phyloP scores from a whole-genome alignment of 2,113 vertebrate genomes.

The Marmota monax region DNA sequence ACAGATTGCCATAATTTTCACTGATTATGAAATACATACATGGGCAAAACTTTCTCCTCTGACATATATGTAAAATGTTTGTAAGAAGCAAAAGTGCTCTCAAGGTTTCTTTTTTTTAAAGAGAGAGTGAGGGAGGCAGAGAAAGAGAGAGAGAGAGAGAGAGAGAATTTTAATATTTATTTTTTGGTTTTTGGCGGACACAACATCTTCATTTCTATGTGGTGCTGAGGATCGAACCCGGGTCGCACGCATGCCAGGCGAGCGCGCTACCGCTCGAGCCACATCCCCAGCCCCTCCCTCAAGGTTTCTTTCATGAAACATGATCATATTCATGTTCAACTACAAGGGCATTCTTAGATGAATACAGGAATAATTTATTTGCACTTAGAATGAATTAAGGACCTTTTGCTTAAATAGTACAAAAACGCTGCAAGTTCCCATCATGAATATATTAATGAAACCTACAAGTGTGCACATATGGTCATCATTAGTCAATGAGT shows the following conservation, averaged over 20 bases:
- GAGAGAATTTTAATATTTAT: no score
- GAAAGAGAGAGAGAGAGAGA: no score
- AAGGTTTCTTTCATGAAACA: conserved; percentile 14
- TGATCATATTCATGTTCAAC: background rate
- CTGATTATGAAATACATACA: background rate
- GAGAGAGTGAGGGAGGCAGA: no score
- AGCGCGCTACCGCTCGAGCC: no score
- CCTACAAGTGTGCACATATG: background rate
- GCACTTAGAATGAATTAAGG: background rate
- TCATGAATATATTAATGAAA: background rate
- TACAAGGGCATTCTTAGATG: background rate
- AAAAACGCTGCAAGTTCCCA: background rate
- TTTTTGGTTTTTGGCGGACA: no score
- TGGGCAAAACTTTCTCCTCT: background rate
- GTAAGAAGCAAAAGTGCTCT: background rate
- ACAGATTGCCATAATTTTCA: background rate
- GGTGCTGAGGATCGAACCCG: no score
- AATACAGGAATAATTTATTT: conserved; percentile 36
- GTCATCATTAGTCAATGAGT: background rate
- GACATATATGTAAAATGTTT: background rate
- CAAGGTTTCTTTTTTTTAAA: background rate
- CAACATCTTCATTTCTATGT: no score
- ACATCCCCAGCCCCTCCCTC: background rate
- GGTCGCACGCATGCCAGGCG: no score
- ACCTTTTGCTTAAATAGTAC: background rate